phyloP scores from a whole-genome alignment of 1,140 invertebrate species.

The Thrips palmi region DNA sequence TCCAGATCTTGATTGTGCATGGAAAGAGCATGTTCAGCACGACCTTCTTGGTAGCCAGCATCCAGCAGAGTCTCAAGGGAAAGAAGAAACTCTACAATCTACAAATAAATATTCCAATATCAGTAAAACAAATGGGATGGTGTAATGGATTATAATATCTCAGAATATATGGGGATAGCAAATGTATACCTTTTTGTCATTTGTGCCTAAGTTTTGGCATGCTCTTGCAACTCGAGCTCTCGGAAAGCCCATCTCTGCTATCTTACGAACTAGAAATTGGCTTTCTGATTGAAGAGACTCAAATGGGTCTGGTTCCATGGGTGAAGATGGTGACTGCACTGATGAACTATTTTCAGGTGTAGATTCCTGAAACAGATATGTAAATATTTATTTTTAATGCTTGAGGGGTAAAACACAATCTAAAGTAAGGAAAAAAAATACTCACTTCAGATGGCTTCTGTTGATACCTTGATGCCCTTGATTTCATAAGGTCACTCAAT shows the following conservation, averaged over 20 bases:
- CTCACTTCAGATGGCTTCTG: background rate
- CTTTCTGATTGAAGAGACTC: slow-evolving; percentile 32
- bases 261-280: slow-evolving; percentile 44
- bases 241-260: slow-evolving; percentile 71
- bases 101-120: slow-evolving; percentile 9
- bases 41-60: slow-evolving; percentile 30
- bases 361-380: slow-evolving; percentile 7
- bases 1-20: slow-evolving; percentile 28
- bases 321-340: slow-evolving; percentile 3
- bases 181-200: slow-evolving; percentile 59
- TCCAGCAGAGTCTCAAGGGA: slow-evolving; percentile 48
- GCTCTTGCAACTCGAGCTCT: slow-evolving; percentile 54
- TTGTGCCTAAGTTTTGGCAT: slow-evolving; percentile 48
- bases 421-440: background rate
- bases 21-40: slow-evolving; percentile 31
- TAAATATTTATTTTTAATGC: no score
- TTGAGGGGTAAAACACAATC: no score
- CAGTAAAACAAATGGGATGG: slow-evolving; percentile 8
- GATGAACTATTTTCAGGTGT: background rate
- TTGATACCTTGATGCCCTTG: slow-evolving; percentile 4
- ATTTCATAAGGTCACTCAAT: slow-evolving; percentile 5
- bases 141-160: slow-evolving; percentile 3
- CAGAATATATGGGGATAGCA: background rate
- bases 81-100: slow-evolving; percentile 29
- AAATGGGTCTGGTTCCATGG: slow-evolving; percentile 30